phyloP scores from a whole-genome alignment of 2,888 invertebrate genomes.

The Diploptera punctata region DNA sequence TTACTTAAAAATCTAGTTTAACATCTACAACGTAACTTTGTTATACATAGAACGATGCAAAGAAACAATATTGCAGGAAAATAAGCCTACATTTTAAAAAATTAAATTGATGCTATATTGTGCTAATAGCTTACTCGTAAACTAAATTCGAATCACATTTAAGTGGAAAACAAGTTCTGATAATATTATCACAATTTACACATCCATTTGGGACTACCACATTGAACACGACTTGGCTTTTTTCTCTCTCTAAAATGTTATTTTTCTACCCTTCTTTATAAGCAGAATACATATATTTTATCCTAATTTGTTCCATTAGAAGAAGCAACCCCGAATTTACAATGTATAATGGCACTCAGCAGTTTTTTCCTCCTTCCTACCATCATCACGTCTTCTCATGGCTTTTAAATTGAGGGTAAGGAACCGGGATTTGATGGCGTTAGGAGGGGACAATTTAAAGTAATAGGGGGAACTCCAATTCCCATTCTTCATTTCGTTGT shows the following conservation, averaged over 20 bases:
- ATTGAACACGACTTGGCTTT: slow-evolving; percentile 7
- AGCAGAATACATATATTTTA: neutral
- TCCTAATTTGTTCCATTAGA: slow-evolving; percentile 30
- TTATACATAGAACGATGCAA: no score
- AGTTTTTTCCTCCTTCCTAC: slow-evolving; percentile 1
- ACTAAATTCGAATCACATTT: no score
- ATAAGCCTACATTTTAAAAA: no score
- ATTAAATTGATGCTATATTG: no score
- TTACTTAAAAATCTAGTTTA: no score
- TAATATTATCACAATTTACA: neutral
- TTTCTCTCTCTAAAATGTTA: neutral
- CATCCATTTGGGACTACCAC: neutral
- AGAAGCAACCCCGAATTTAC: slow-evolving; percentile 16
- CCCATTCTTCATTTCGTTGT: slow-evolving; percentile 19
- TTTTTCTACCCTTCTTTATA: neutral
- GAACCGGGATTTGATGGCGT: slow-evolving; percentile 16
- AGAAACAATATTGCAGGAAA: no score
- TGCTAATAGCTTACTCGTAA: no score
- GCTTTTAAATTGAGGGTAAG: slow-evolving; percentile 27
- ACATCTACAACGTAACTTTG: no score
- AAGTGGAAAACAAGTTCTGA: neutral
- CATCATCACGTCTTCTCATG: slow-evolving; percentile 4
- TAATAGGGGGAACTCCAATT: neutral
- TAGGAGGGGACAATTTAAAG: slow-evolving; percentile 21
- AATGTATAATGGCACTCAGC: slow-evolving; percentile 22